Evolutionary conservation across 2,888 invertebrate genomes (phyloP).

Genomic region (Phorcus lineatus): DNA sequence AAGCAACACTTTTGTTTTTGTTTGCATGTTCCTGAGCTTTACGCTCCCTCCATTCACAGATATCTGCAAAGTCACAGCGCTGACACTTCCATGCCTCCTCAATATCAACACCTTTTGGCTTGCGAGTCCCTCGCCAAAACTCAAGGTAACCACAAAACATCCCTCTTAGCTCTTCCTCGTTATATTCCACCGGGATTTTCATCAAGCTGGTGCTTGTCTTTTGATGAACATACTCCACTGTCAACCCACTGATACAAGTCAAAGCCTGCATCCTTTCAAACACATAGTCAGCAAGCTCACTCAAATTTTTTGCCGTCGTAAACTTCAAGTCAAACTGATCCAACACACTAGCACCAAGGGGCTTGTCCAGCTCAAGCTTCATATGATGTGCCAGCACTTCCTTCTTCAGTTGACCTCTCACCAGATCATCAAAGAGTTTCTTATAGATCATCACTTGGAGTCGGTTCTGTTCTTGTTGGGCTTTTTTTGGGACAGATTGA

Average conservation of each 20-base stretch:
- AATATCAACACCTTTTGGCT: constrained; percentile 67
- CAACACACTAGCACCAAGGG: constrained; percentile 54
- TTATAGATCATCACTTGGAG: constrained; percentile 70
- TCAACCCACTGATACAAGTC: constrained; percentile 57
- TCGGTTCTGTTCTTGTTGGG: constrained; percentile 61
- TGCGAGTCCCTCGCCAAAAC: constrained; percentile 67
- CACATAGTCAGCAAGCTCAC: constrained; percentile 44
- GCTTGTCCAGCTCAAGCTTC: constrained; percentile 49
- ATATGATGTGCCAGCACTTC: constrained; percentile 55
- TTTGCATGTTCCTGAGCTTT: constrained; percentile 46
- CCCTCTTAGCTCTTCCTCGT: constrained; percentile 50
- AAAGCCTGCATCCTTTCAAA: constrained; percentile 56
- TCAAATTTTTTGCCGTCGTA: constrained; percentile 43
- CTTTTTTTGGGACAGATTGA: constrained; percentile 55
- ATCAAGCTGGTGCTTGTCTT: constrained; percentile 55
- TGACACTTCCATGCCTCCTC: constrained; percentile 74
- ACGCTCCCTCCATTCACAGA: constrained; percentile 69
- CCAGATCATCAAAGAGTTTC: constrained; percentile 70
- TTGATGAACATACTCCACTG: constrained; percentile 69
- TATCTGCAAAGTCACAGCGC: constrained; percentile 64
- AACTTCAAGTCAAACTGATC: constrained; percentile 41
- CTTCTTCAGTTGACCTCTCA: constrained; percentile 59
- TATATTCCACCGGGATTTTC: constrained; percentile 49
- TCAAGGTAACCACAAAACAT: constrained; percentile 45
- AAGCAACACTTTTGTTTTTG: not conserved